Conservation (phyloP, 2,797 vertebrate species). For the Acanthurus leucopareius region DNA sequence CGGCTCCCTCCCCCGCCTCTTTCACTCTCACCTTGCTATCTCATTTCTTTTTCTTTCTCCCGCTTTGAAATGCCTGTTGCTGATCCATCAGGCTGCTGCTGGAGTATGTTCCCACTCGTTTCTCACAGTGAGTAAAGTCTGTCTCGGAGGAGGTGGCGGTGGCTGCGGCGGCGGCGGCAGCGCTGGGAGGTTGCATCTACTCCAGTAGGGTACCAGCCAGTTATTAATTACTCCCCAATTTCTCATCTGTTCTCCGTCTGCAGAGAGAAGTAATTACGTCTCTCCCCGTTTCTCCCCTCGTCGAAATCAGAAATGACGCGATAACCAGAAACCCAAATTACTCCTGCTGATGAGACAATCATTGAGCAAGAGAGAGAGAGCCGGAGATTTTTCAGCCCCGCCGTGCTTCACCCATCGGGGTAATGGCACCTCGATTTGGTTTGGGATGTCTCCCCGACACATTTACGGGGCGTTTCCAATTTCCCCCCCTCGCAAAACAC, state of each 20-base stretch:
- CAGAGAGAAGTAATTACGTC: slow-evolving; percentile 82
- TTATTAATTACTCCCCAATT: slow-evolving; percentile 84
- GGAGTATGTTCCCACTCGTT: slow-evolving; percentile 67
- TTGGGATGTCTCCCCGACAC: slow-evolving; percentile 58
- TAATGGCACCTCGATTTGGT: slow-evolving; percentile 71
- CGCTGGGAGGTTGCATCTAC: slow-evolving; percentile 61
- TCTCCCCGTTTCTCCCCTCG: slow-evolving; percentile 66
- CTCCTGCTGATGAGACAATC: slow-evolving; percentile 84
- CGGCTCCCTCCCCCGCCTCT: slow-evolving; percentile 38
- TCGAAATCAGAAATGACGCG: slow-evolving; percentile 80
- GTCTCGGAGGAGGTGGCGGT: slow-evolving; percentile 55
- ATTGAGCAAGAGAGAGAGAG: slow-evolving; percentile 71
- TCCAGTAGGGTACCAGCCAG: slow-evolving; percentile 70
- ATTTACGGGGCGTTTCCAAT: slow-evolving; percentile 77
- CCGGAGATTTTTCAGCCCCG: slow-evolving; percentile 71
- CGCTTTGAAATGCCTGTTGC: slow-evolving; percentile 74
- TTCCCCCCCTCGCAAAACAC: slow-evolving; percentile 77
- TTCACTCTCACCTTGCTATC: slow-evolving; percentile 60
- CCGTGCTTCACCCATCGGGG: slow-evolving; percentile 58
- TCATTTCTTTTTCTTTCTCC: slow-evolving; percentile 64
- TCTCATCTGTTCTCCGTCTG: slow-evolving; percentile 78
- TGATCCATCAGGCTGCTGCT: slow-evolving; percentile 71
- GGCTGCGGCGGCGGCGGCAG: background rate
- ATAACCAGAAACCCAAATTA: slow-evolving; percentile 84
- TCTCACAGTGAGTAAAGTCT: slow-evolving; percentile 75